These are phyloP conservation scores for Heliangelus exortis DNA, from an alignment of 2,797 vertebrate species.

Conservation along the genomic window DNA sequence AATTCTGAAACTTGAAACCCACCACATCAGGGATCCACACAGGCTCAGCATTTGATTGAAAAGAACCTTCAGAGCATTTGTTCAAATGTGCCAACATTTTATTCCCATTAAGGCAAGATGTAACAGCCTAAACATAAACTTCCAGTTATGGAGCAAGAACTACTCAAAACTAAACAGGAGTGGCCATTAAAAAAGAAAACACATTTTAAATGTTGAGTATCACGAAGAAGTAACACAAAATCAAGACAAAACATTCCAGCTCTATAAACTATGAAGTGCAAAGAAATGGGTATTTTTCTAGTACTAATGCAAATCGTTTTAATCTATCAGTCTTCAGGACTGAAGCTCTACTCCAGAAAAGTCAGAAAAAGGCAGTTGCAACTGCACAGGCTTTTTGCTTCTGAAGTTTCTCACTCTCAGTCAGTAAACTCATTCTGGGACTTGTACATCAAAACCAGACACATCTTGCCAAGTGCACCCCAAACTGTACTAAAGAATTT, in stretches of 20 bases:
- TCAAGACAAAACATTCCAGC: slow-evolving; percentile 5
- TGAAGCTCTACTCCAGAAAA: not conserved
- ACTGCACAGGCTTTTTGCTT: not conserved
- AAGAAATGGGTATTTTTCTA: not conserved
- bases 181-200: slow-evolving; percentile 7
- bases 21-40: not conserved
- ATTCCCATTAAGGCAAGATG: slow-evolving; percentile 31
- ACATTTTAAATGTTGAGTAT: not conserved
- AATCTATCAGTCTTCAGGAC: not conserved
- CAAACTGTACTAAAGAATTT: not conserved
- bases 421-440: not conserved
- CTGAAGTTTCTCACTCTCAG: not conserved
- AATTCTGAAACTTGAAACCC: not conserved
- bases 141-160: not conserved
- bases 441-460: not conserved
- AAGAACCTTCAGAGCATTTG: slow-evolving; percentile 19
- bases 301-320: not conserved
- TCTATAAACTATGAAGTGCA: not conserved
- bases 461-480: not conserved
- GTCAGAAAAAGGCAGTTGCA: not conserved
- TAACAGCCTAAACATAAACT: slow-evolving; percentile 11
- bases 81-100: slow-evolving; percentile 32
- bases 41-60: not conserved
- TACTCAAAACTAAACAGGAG: not conserved
- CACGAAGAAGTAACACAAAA: not conserved